Evolutionary conservation across 2,797 vertebrate species (phyloP).

Genomic region (Catamblyrhynchus diadema): DNA sequence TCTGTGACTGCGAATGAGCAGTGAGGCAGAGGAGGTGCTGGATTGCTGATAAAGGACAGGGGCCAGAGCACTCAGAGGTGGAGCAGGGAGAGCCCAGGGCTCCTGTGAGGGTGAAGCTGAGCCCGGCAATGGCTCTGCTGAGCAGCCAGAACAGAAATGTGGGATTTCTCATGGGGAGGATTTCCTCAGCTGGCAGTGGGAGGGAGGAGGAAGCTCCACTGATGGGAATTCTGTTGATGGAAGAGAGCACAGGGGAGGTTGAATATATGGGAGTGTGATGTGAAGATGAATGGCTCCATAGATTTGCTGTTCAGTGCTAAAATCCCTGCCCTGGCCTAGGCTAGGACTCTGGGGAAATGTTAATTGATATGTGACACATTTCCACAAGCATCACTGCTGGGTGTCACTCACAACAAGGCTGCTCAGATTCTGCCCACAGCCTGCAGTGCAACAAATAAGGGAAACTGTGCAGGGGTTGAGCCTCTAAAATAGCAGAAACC

Average conservation of each 20-base stretch:
- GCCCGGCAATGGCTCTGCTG: not conserved
- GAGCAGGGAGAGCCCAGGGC: not conserved
- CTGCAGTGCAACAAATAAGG: not conserved
- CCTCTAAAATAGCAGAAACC: not conserved
- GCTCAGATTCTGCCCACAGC: not conserved
- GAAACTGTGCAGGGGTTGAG: not conserved
- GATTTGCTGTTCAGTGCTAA: not conserved
- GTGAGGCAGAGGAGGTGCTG: not conserved
- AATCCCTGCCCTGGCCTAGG: not conserved
- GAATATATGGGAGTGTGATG: fast-evolving
- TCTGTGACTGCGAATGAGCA: not conserved
- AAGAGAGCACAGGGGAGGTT: not conserved
- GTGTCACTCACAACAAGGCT: not conserved
- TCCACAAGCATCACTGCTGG: not conserved
- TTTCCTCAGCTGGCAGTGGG: not conserved
- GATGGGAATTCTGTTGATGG: not conserved
- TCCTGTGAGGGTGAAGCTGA: not conserved
- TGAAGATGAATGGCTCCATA: not conserved
- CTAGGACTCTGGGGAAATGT: not conserved
- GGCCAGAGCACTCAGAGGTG: not conserved
- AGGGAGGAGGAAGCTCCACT: not conserved
- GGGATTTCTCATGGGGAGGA: fast-evolving
- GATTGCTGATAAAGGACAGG: not conserved
- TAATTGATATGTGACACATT: not conserved
- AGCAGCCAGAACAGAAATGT: not conserved